phyloP scores from a whole-genome alignment of 2,888 invertebrate genomes.

The Epistrophe eligans region DNA sequence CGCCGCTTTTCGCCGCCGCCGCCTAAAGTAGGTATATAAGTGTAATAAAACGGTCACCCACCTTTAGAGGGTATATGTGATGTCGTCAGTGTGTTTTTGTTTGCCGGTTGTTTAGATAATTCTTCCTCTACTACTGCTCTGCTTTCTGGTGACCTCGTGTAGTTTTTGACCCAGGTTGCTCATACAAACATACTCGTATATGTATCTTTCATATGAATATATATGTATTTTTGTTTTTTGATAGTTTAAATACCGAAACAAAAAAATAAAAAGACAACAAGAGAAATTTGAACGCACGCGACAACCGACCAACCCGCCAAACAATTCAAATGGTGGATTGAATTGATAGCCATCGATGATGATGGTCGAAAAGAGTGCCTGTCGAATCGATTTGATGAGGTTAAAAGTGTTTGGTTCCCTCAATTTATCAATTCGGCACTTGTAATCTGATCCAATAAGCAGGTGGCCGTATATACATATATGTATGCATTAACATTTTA shows the following conservation, averaged over 20 bases:
- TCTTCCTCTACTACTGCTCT: not conserved
- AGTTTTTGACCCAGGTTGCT: conserved; percentile 44
- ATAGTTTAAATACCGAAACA: not conserved
- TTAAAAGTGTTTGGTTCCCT: conserved; percentile 62
- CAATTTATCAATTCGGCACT: conserved; percentile 67
- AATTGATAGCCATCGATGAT: conserved; percentile 70
- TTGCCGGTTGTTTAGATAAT: conserved; percentile 15
- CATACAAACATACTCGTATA: not conserved
- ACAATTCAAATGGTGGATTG: conserved; percentile 52
- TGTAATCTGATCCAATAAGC: conserved; percentile 63
- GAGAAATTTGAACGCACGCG: conserved; percentile 59
- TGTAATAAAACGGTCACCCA: conserved; percentile 76
- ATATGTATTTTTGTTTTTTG: not conserved
- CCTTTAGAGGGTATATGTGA: conserved; percentile 43
- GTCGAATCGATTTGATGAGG: conserved; percentile 56
- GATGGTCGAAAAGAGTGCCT: conserved; percentile 1
- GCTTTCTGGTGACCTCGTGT: conserved; percentile 50
- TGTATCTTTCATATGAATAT: conserved; percentile 3
- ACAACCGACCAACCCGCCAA: conserved; percentile 8
- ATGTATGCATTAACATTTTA: too few species aligned
- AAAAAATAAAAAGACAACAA: conserved; percentile 6
- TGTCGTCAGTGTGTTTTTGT: conserved; percentile 43
- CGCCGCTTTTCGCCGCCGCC: too few species aligned
- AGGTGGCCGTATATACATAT: conserved; percentile 47
- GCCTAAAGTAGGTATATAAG: conserved; percentile 53